Percentiles rank a stretch among this genome's conserved stretches.
These are phyloP conservation scores for Lampris megalopsis DNA, from an alignment of 2,113 vertebrate genomes.

Conservation along the genomic window DNA sequence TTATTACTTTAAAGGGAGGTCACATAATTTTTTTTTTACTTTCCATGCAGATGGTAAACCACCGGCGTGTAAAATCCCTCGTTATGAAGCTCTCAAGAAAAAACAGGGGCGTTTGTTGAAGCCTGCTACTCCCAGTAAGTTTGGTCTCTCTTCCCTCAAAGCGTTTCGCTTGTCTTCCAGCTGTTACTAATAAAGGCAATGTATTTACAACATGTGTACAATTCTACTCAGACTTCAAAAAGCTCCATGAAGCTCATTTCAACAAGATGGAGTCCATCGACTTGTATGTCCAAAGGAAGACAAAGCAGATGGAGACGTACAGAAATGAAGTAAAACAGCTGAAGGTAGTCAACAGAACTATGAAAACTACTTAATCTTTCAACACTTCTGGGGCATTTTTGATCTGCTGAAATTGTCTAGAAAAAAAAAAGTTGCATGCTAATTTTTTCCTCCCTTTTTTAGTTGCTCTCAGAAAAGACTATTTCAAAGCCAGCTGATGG, in stretches of 20 bases:
- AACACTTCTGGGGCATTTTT: no score
- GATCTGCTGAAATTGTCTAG: no score
- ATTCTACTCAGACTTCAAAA: slow-evolving; percentile 88
- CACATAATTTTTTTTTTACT: background rate
- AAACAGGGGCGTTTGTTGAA: slow-evolving; percentile 71
- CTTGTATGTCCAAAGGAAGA: slow-evolving; percentile 89
- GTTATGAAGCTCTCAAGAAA: slow-evolving; percentile 55
- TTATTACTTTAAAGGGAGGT: background rate
- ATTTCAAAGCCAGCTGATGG: slow-evolving; percentile 46
- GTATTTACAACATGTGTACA: no score
- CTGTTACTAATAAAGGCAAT: no score
- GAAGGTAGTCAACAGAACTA: slow-evolving; percentile 79
- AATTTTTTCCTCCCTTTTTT: slow-evolving; percentile 2
- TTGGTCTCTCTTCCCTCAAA: background rate
- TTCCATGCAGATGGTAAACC: background rate
- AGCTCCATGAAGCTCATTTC: slow-evolving; percentile 92
- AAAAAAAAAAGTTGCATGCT: no score
- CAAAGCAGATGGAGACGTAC: slow-evolving; percentile 79
- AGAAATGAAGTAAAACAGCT: slow-evolving; percentile 78
- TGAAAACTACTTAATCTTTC: background rate
- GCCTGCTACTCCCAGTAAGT: slow-evolving; percentile 90
- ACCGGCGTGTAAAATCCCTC: slow-evolving; percentile 78
- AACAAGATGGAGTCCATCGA: slow-evolving; percentile 96
- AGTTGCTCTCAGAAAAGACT: slow-evolving; percentile 73
- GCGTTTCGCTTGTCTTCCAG: no score